Percentiles rank a stretch among this genome's conserved stretches.
These are phyloP conservation scores for Drosophila albomicans DNA, from an alignment of 1,140 invertebrate species.

Conservation along the genomic window DNA sequence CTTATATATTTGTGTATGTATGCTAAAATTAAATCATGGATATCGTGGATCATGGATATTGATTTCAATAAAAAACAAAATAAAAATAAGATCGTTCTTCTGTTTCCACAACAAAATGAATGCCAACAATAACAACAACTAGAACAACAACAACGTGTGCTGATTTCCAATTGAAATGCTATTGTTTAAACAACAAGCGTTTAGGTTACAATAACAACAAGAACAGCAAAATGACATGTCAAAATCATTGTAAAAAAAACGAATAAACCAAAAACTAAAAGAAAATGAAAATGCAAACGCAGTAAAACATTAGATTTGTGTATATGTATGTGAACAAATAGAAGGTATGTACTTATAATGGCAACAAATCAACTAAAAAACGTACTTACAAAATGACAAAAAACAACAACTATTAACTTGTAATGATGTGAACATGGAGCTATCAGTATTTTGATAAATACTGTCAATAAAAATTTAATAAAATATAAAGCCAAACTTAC, in stretches of 20 bases:
- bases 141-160: slow-evolving; percentile 46
- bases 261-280: slow-evolving; percentile 1
- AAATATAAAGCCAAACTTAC: slow-evolving; percentile 36
- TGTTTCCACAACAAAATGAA: slow-evolving; percentile 59
- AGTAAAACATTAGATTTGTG: slow-evolving; percentile 67
- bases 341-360: slow-evolving; percentile 58
- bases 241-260: slow-evolving; percentile 71
- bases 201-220: slow-evolving; percentile 28
- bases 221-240: slow-evolving; percentile 42
- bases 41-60: slow-evolving; percentile 61
- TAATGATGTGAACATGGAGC: slow-evolving; percentile 84
- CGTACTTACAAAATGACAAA: slow-evolving; percentile 61
- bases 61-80: slow-evolving; percentile 36
- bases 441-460: slow-evolving; percentile 84
- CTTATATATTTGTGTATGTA: slow-evolving; percentile 69
- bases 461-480: slow-evolving; percentile 84
- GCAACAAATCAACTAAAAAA: slow-evolving; percentile 69
- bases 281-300: slow-evolving; percentile 46
- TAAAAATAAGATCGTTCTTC: slow-evolving; percentile 51
- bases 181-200: slow-evolving; percentile 25
- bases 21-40: slow-evolving; percentile 65
- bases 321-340: slow-evolving; percentile 67
- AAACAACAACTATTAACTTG: slow-evolving; percentile 80
- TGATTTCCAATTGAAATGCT: slow-evolving; percentile 62
- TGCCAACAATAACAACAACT: slow-evolving; percentile 57